Base-by-base conservation (phyloP, 2,113 vertebrate genomes). In the Triplophysa tibetana region DNA sequence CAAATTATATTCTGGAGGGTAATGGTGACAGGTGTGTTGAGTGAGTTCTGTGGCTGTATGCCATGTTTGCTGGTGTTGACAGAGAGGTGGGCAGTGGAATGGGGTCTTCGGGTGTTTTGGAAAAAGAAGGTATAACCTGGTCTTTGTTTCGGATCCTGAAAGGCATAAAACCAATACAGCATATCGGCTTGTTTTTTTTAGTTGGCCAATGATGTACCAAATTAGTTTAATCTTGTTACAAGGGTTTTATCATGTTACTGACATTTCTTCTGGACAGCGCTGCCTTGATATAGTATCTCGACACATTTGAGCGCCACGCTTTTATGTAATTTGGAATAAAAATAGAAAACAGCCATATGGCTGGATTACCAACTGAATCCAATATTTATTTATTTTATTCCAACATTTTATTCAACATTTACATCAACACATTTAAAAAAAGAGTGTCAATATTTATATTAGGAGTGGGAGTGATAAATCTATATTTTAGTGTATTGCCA, bases 151-250 rank as follows among this genome's bases (percentile, higher is more conserved):
- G n/a, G 19, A 41, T 38, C 23, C 23, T 74, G 62, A 43, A 64
- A 83, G 66, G 23, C 65, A 69, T 61, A 63, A 56, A 65, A 70
- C 26, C 79, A 56, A 56, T 23, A 70, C 26, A 61, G 23, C 29
- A 41, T 41, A 54, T 48, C 10, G 29, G 84, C 58, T 75, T 82
- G 29, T 82, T 76, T 58, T 76, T 75, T 75, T 4, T 8, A n/a
- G 75, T 81, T 77, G 48, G n/a, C 48, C 73, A 79, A 79, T 86
- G 69, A 78, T 48, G 41, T 58, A 62, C 38, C 67, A 73, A 86
- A 87, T 86, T 75, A 63, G 77, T 87, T 84, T 74, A 77, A 85
- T 86, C 78, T 69, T 72, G 52, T 78, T 78, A 86, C 84, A 86
- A 67, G 81, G 70, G 73, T 78, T 78, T 85, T 75, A 87, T 87